Percentiles rank a stretch among this genome's conserved stretches.
These are phyloP conservation scores for Mesoligia furuncula DNA, from an alignment of 2,888 invertebrate species.

Conservation along the genomic window DNA sequence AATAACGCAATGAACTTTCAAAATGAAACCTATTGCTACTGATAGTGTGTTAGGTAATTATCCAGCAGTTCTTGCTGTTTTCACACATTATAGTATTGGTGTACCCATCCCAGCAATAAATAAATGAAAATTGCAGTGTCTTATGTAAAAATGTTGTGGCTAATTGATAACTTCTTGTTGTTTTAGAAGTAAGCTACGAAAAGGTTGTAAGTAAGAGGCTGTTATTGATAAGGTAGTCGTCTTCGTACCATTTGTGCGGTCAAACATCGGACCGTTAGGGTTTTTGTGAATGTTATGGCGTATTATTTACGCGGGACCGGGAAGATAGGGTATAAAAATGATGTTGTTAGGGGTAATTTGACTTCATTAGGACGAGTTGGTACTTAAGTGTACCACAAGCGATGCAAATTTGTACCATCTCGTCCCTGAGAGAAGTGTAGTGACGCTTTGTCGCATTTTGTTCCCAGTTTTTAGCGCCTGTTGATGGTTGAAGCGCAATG, in stretches of 20 bases:
- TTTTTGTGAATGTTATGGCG: conserved; percentile 32
- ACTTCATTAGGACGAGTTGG: not conserved
- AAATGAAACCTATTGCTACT: not conserved
- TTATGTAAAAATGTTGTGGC: conserved; percentile 84
- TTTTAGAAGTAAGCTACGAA: conserved; percentile 73
- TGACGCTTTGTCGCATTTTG: conserved; percentile 11
- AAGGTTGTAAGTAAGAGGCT: conserved; percentile 86
- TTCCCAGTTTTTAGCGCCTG: conserved; percentile 29
- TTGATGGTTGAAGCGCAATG: conserved; percentile 12
- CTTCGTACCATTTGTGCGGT: conserved; percentile 70
- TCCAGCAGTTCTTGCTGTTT: conserved; percentile 18
- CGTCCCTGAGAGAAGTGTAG: not conserved
- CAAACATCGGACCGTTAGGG: conserved; percentile 30
- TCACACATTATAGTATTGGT: conserved; percentile 32
- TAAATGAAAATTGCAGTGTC: conserved; percentile 79
- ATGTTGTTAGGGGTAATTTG: conserved; percentile 17
- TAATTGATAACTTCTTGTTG: conserved; percentile 76
- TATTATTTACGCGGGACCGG: conserved; percentile 39
- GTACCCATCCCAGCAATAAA: conserved; percentile 76
- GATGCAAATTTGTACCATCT: not conserved
- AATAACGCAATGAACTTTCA: not conserved
- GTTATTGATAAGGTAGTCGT: conserved; percentile 73
- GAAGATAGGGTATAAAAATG: conserved; percentile 24
- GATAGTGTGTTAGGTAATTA: not conserved
- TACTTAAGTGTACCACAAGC: not conserved